These are phyloP conservation scores for Dromiciops gliroides DNA, from an alignment of 2,113 vertebrate species.

Conservation along the genomic window DNA sequence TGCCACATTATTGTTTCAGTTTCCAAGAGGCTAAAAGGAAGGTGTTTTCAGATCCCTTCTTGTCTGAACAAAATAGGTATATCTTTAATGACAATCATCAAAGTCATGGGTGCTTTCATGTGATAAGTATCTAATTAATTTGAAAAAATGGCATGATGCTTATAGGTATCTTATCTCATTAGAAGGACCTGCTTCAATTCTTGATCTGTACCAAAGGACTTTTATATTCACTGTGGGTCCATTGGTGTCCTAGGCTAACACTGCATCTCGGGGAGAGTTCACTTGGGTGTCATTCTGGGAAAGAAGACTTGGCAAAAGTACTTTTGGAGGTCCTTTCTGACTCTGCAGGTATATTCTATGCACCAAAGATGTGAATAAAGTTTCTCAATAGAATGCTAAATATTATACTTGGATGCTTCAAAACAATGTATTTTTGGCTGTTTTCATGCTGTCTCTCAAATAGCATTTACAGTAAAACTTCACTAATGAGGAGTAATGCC, in stretches of 20 bases:
- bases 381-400: too few relatives aligned
- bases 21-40: background rate
- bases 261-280: background rate
- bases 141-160: background rate
- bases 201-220: background rate
- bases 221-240: too few relatives aligned
- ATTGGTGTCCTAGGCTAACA: background rate
- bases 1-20: background rate
- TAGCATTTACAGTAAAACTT: background rate
- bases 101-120: background rate
- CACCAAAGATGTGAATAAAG: too few relatives aligned
- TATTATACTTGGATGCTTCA: too few relatives aligned
- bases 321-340: background rate
- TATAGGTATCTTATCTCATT: background rate
- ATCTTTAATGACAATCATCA: background rate
- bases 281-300: background rate
- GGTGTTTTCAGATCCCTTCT: background rate
- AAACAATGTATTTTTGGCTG: too few relatives aligned
- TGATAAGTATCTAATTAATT: background rate
- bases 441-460: too few relatives aligned
- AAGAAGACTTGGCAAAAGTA: background rate
- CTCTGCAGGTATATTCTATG: background rate
- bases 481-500: background rate
- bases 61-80: background rate
- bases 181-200: background rate